These are phyloP conservation scores for Tiliacea aurago DNA, from an alignment of 2,888 invertebrate species.

Conservation along the genomic window DNA sequence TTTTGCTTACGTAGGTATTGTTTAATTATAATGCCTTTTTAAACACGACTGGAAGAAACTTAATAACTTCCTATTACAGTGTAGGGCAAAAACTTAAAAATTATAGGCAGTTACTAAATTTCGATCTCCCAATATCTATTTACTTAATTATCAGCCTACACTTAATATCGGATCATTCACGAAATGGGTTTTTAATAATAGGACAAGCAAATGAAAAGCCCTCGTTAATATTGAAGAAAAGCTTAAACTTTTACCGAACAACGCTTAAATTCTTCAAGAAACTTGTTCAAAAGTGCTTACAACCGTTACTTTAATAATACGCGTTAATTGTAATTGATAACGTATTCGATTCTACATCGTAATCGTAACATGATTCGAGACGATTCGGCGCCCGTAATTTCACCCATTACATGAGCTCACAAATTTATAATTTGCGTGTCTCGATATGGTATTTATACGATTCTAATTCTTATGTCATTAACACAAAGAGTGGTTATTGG, in stretches of 20 bases:
- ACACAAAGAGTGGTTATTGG: conserved; percentile 66
- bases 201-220: conserved; percentile 80
- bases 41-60: background rate
- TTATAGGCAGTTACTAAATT: conserved; percentile 38
- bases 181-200: conserved; percentile 85
- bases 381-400: conserved; percentile 85
- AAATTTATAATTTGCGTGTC: conserved; percentile 83
- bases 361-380: conserved; percentile 83
- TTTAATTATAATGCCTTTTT: conserved; percentile 9
- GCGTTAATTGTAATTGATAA: conserved; percentile 85
- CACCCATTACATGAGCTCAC: conserved; percentile 81
- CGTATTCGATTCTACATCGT: conserved; percentile 81
- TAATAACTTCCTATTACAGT: conserved; percentile 36
- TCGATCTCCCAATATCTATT: conserved; percentile 59
- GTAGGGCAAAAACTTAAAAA: conserved; percentile 51
- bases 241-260: conserved; percentile 82
- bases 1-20: conserved; percentile 7
- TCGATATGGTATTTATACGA: conserved; percentile 69
- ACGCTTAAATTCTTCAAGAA: conserved; percentile 80
- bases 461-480: conserved; percentile 73
- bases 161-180: conserved; percentile 72
- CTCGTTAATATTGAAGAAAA: conserved; percentile 78
- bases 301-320: conserved; percentile 84
- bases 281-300: conserved; percentile 81
- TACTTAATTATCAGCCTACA: conserved; percentile 70